These are phyloP conservation scores for Chymomyza costata DNA, from an alignment of 1,140 invertebrate species.

Conservation along the genomic window DNA sequence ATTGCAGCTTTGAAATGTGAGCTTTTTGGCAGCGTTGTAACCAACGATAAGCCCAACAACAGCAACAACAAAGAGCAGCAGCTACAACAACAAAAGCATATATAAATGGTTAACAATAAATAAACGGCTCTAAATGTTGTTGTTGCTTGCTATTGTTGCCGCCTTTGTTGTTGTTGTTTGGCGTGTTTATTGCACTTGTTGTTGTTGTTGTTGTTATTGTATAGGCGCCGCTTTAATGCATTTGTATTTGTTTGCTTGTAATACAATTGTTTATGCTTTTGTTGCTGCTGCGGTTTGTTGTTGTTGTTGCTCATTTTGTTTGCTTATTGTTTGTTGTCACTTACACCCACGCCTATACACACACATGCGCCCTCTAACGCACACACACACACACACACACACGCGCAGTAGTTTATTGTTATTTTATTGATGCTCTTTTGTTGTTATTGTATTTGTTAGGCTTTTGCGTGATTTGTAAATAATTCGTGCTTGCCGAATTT, in stretches of 20 bases:
- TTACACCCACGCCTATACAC: slow-evolving; percentile 23
- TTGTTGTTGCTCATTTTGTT: slow-evolving; percentile 34
- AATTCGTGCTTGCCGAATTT: slow-evolving; percentile 67
- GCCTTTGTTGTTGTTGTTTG: slow-evolving; percentile 18
- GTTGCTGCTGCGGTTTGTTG: slow-evolving; percentile 32
- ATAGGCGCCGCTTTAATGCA: slow-evolving; percentile 41
- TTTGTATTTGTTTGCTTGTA: slow-evolving; percentile 68
- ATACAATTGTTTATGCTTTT: slow-evolving; percentile 69
- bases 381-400: slow-evolving; percentile 6
- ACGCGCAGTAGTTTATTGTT: slow-evolving; percentile 61
- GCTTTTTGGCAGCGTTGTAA: slow-evolving; percentile 45
- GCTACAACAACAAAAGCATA: slow-evolving; percentile 37
- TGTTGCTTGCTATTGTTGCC: slow-evolving; percentile 32
- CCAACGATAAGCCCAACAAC: slow-evolving; percentile 13
- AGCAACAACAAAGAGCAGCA: slow-evolving; percentile 9
- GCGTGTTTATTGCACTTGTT: slow-evolving; percentile 8
- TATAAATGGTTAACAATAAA: slow-evolving; percentile 73
- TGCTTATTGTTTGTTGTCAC: slow-evolving; percentile 52
- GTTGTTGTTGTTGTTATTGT: not conserved
- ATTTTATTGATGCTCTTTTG: slow-evolving; percentile 64
- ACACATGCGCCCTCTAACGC: not conserved
- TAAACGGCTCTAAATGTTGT: slow-evolving; percentile 58
- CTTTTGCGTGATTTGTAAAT: slow-evolving; percentile 68
- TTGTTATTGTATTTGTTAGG: slow-evolving; percentile 21
- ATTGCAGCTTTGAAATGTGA: slow-evolving; percentile 51